Evolutionary conservation across 2,888 invertebrate genomes (phyloP), one percentile per base, ranked within the genome.

Genomic region (Aethes cnicana): DNA sequence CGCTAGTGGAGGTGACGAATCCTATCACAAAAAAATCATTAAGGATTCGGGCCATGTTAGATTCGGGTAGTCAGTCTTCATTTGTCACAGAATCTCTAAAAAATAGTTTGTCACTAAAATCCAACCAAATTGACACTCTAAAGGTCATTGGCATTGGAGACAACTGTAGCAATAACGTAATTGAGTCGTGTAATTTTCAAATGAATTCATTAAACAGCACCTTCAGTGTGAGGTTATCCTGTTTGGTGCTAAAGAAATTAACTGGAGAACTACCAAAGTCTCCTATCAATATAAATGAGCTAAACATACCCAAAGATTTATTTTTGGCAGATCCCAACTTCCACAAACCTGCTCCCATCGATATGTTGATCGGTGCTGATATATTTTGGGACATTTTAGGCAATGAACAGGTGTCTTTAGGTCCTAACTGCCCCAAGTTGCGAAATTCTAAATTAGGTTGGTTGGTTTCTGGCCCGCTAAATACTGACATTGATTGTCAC

Each of bases 361-460:
- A 53, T 11, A n/a, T 53, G 4, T 21, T 47, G 3, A 41, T 53
- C 8, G n/a, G n/a, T n/a, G n/a, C n/a, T n/a, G n/a, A n/a, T n/a
- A n/a, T n/a, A n/a, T n/a, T n/a, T n/a, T n/a, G 53, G 47, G 21
- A 26, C 26, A 41, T 53, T n/a, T 36, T 53, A 41, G 42, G 53
- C 12, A 20, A 26, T 9, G 41, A 47, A 35, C 23, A 26, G 20
- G 14, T 30, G 11, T 26, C 16, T n/a, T 28, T 49, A 42, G 49
- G 49, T 20, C 28, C 32, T 6, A 21, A 25, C 5, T 39, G 33
- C 4, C 49, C 49, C 2, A 49, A 11, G 21, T 33, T 49, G 3
- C 42, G 35, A 9, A 39, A 42, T 16, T 41, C 47, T 4, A 42
- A 36, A 11, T 28, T 53, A 14, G 47, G 53, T 11, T 47, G 47